A percentile compares a stretch with the other conserved stretches of the same genome.
Conservation (phyloP, 2,113 vertebrate genomes). For the Rhizomys pruinosus region DNA sequence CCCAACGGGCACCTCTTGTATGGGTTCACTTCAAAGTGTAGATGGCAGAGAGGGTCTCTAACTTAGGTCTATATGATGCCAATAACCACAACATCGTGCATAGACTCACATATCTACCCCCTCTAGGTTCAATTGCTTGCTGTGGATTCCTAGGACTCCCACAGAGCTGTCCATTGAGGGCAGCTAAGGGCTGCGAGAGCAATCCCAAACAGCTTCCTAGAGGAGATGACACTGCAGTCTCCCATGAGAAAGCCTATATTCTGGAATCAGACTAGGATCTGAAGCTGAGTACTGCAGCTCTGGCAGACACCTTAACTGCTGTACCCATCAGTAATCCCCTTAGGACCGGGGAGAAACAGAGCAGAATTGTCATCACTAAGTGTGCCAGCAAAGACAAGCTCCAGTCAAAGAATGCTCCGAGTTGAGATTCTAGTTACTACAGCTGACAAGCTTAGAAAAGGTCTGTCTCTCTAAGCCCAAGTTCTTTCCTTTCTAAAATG, state of each 20-base stretch:
- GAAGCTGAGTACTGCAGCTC: background rate
- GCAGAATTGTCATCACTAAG: background rate
- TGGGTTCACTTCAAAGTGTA: conserved; percentile 51
- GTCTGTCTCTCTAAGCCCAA: too few species aligned
- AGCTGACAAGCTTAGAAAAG: background rate
- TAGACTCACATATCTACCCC: background rate
- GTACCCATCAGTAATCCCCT: background rate
- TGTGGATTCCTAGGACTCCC: background rate
- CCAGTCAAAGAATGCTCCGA: background rate
- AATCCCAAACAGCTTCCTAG: conserved; percentile 7
- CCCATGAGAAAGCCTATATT: background rate
- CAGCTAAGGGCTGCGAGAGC: background rate
- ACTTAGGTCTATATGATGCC: background rate
- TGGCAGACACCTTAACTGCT: conserved; percentile 13
- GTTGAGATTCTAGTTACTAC: background rate
- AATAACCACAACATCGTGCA: background rate
- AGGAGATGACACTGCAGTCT: background rate
- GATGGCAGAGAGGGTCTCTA: background rate
- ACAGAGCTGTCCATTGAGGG: background rate
- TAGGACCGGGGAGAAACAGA: background rate
- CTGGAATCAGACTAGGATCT: background rate
- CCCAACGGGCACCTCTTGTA: background rate
- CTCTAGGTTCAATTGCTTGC: background rate
- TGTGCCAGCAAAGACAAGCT: background rate
- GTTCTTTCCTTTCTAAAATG: too few species aligned